These are phyloP conservation scores for Charaxes varanes DNA, from an alignment of 1,140 invertebrate genomes.

Conservation along the genomic window DNA sequence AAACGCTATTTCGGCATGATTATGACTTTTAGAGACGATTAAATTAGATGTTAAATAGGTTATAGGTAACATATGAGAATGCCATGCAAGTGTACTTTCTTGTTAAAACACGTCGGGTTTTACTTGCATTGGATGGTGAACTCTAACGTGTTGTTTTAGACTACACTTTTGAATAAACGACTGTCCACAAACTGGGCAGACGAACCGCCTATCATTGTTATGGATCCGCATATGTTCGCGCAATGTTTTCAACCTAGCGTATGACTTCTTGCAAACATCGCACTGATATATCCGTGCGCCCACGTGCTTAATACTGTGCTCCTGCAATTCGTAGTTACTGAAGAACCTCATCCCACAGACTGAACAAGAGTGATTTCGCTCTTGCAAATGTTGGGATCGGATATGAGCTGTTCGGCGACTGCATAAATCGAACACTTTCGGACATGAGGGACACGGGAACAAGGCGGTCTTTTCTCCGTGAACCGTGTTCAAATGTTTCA, in stretches of 20 bases:
- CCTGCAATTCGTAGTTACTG: conserved; percentile 53
- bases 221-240: conserved; percentile 72
- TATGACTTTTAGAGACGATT: too few species aligned
- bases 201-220: conserved; percentile 57
- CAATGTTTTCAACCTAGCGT: conserved; percentile 70
- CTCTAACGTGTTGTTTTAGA: conserved; percentile 51
- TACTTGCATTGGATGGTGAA: conserved; percentile 51
- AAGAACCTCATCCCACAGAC: conserved; percentile 64
- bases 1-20: too few species aligned
- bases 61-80: not conserved
- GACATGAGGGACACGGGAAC: conserved; percentile 53
- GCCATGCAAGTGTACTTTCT: not conserved
- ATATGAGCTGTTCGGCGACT: conserved; percentile 53
- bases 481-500: conserved; percentile 51
- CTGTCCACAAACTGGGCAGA: conserved; percentile 66
- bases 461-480: conserved; percentile 51
- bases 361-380: conserved; percentile 55
- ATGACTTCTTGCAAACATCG: conserved; percentile 72
- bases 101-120: conserved; percentile 39
- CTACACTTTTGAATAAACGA: conserved; percentile 63
- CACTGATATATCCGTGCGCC: conserved; percentile 62
- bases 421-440: conserved; percentile 57
- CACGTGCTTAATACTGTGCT: conserved; percentile 57
- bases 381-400: conserved; percentile 50
- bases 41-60: not conserved